Evolutionary conservation across 2,113 vertebrate species (phyloP).

Genomic region (Xenopus laevis): DNA sequence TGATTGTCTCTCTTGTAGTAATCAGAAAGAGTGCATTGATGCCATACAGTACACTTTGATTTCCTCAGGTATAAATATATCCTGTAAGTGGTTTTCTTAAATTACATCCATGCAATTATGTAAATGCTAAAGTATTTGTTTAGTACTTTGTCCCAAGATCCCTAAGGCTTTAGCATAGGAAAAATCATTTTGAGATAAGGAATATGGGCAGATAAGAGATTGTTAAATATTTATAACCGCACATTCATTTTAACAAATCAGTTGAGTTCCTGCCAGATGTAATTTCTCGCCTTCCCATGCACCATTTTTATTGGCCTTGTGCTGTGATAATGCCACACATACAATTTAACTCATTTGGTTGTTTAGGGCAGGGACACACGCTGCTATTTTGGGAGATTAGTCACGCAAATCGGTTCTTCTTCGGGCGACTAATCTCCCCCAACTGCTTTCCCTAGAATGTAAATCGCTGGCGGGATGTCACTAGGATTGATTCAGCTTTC

Average conservation of each 20-base stretch:
- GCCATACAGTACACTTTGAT: constrained; percentile 20
- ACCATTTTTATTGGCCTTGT: constrained; percentile 40
- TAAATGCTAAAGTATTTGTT: constrained; percentile 39
- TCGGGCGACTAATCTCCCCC: too few relatives aligned
- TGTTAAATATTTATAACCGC: constrained; percentile 55
- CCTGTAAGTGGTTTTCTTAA: constrained; percentile 49
- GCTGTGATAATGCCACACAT: neutral
- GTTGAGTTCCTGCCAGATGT: constrained; percentile 43
- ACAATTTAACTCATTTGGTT: too few relatives aligned
- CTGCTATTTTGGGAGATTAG: too few relatives aligned
- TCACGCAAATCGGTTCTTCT: too few relatives aligned
- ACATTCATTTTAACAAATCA: constrained; percentile 38
- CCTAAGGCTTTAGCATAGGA: constrained; percentile 4
- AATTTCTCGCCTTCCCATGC: constrained; percentile 43
- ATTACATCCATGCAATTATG: constrained; percentile 48
- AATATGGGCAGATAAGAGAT: constrained; percentile 34
- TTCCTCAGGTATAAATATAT: constrained; percentile 48
- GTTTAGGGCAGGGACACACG: too few relatives aligned
- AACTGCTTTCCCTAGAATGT: too few relatives aligned
- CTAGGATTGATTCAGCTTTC: too few relatives aligned
- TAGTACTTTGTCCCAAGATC: constrained; percentile 45
- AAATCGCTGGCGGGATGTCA: too few relatives aligned
- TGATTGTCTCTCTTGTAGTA: constrained; percentile 2
- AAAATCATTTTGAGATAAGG: constrained; percentile 50
- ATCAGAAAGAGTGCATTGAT: constrained; percentile 3